A percentile compares a stretch with the other conserved stretches of the same genome.
These are phyloP conservation scores for Drosophila pseudoobscura DNA, from an alignment of 1,140 invertebrate genomes.

Conservation along the genomic window DNA sequence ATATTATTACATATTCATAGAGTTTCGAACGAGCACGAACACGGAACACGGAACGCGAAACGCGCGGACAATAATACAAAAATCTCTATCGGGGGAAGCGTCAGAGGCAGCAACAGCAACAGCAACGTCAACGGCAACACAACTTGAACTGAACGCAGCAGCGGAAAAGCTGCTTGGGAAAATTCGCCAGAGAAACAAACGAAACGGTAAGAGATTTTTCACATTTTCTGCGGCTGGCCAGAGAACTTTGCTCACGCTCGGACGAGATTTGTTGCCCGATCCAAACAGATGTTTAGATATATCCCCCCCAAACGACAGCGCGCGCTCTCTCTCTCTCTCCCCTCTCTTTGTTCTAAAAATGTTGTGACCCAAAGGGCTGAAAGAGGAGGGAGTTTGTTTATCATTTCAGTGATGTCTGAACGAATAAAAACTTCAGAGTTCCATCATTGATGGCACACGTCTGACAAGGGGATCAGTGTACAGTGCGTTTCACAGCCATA, in stretches of 20 bases:
- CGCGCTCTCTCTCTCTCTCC: no score
- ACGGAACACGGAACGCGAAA: slow-evolving; percentile 5
- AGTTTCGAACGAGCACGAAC: slow-evolving; percentile 14
- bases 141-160: slow-evolving; percentile 62
- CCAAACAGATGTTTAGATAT: slow-evolving; percentile 15
- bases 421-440: slow-evolving; percentile 38
- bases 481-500: no score
- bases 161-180: slow-evolving; percentile 55
- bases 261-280: slow-evolving; percentile 30
- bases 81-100: slow-evolving; percentile 29
- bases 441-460: no score
- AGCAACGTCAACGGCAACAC: slow-evolving; percentile 53
- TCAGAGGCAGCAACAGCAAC: slow-evolving; percentile 28
- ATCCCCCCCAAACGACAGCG: slow-evolving; percentile 22
- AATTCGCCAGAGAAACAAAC: slow-evolving; percentile 64
- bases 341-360: slow-evolving; percentile 49
- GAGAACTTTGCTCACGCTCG: slow-evolving; percentile 40
- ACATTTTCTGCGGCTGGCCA: slow-evolving; percentile 21
- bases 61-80: slow-evolving; percentile 33
- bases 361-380: slow-evolving; percentile 50
- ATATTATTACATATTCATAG: slow-evolving; percentile 32
- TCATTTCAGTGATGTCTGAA: slow-evolving; percentile 20
- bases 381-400: slow-evolving; percentile 56
- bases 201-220: slow-evolving; percentile 11
- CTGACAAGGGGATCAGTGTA: no score